Evolutionary conservation across 2,888 invertebrate genomes (phyloP).

Genomic region (Sarcophaga carnaria): DNA sequence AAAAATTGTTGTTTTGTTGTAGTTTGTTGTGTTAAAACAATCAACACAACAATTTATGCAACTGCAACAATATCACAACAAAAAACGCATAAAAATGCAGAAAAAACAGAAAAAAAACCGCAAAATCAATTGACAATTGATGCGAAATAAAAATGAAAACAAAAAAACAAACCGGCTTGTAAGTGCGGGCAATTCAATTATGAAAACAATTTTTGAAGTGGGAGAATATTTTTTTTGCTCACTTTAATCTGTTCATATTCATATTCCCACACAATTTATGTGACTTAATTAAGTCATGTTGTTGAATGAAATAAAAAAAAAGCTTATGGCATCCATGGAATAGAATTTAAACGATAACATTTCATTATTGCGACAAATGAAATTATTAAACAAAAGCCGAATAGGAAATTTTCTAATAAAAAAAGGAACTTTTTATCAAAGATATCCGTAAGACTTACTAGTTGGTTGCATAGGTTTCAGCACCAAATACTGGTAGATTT

Average conservation of each 20-base stretch:
- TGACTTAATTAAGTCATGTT: conserved; percentile 45
- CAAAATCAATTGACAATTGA: conserved; percentile 80
- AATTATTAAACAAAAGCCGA: neutral
- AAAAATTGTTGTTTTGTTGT: conserved; percentile 49
- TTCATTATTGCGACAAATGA: neutral
- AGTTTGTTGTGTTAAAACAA: conserved; percentile 61
- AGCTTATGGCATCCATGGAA: neutral
- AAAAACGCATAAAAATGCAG: conserved; percentile 67
- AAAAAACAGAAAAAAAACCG: conserved; percentile 71
- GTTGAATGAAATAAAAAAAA: neutral
- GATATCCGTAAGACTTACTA: too few relatives aligned
- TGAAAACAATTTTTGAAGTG: conserved; percentile 51
- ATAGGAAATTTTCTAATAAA: neutral
- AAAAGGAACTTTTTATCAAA: neutral
- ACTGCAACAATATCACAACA: conserved; percentile 39
- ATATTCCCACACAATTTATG: conserved; percentile 23
- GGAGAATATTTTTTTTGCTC: neutral
- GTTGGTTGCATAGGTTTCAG: too few relatives aligned
- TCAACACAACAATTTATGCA: conserved; percentile 56
- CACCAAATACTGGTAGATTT: too few relatives aligned
- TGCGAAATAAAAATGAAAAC: conserved; percentile 16
- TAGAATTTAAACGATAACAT: neutral
- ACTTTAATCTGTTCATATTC: too few relatives aligned
- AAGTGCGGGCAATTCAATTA: conserved; percentile 61
- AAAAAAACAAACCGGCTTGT: conserved; percentile 38